Conservation (phyloP, 2,888 invertebrate genomes). For the Lepidochrysops patricia region DNA sequence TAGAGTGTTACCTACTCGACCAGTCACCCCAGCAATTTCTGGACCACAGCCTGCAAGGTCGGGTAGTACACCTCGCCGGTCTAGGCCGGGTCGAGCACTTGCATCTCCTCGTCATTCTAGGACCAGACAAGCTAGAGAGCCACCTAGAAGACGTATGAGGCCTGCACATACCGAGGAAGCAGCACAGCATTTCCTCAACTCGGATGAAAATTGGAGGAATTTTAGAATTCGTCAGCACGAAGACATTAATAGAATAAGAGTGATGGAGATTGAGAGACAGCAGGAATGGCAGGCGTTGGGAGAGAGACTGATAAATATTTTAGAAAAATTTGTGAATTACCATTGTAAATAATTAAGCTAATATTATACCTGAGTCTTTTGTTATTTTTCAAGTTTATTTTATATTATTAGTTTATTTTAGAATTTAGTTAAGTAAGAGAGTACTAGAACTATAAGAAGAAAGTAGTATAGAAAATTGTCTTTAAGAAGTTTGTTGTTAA, state of each 20-base stretch:
- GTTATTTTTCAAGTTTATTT: too few species aligned
- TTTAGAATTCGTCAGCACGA: neutral
- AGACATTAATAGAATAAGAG: neutral
- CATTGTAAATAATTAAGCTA: too few species aligned
- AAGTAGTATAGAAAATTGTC: too few species aligned
- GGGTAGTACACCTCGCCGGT: neutral
- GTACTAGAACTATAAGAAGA: too few species aligned
- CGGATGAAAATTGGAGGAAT: neutral
- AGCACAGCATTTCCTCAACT: neutral
- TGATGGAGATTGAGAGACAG: neutral
- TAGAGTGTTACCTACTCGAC: too few species aligned
- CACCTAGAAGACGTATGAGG: neutral
- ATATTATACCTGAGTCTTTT: too few species aligned
- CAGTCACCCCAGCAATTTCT: too few species aligned
- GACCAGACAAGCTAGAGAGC: neutral
- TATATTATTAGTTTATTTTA: too few species aligned
- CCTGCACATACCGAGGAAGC: constrained; percentile 3
- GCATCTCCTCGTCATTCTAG: neutral
- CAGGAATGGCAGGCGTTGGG: neutral
- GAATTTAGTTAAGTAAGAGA: too few species aligned
- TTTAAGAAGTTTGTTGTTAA: too few species aligned
- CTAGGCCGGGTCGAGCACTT: neutral
- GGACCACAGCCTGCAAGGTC: neutral
- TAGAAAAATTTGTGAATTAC: neutral
- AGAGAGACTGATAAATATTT: neutral